Conservation (phyloP, 2,113 vertebrate species). For the Mirounga angustirostris region DNA sequence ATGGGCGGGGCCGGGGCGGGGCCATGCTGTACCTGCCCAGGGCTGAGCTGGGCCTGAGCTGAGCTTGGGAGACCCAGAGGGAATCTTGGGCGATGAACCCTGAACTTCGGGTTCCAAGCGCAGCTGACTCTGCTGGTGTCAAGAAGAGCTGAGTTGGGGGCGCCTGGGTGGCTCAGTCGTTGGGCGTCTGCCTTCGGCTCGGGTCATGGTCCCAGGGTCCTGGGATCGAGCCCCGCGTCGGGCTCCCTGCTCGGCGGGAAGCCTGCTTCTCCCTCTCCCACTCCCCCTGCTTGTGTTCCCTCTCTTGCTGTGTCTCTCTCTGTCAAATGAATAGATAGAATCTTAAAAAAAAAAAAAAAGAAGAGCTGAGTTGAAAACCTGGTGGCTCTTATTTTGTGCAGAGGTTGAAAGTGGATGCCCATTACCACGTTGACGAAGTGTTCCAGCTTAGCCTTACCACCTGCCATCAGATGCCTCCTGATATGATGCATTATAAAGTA, state of each 20-base stretch:
- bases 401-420: not conserved
- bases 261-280: too few relatives aligned
- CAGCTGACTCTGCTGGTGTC: not conserved
- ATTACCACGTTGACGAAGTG: not conserved
- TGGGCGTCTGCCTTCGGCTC: too few relatives aligned
- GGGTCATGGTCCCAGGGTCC: too few relatives aligned
- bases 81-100: not conserved
- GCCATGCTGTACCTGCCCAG: rapidly evolving
- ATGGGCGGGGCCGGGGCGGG: not conserved
- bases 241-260: too few relatives aligned
- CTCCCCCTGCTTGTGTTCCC: too few relatives aligned
- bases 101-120: not conserved
- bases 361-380: not conserved
- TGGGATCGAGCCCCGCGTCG: too few relatives aligned
- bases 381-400: not conserved
- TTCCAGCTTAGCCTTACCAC: not conserved
- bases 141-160: not conserved
- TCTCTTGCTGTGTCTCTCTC: too few relatives aligned
- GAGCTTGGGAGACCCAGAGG: too few relatives aligned
- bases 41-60: rapidly evolving
- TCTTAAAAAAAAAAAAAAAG: too few relatives aligned
- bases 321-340: too few relatives aligned
- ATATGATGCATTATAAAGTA: not conserved
- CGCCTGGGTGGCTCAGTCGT: too few relatives aligned
- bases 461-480: not conserved